Evolutionary conservation across 2,888 invertebrate genomes (phyloP).

Genomic region (Abrostola triplasia): DNA sequence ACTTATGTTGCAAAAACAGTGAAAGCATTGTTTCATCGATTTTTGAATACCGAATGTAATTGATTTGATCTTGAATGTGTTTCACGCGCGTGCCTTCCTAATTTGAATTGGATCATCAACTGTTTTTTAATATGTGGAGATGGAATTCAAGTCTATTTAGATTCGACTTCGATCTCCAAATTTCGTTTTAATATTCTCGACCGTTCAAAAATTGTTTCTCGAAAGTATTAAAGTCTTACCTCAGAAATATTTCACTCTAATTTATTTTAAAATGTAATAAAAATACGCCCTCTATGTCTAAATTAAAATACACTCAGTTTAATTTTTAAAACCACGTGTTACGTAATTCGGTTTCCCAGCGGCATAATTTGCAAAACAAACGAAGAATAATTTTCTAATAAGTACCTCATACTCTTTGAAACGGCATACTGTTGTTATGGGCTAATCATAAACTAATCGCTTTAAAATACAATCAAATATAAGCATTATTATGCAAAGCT

Average conservation of each 20-base stretch:
- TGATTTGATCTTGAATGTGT: neutral
- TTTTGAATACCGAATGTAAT: constrained; percentile 2
- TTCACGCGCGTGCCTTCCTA: neutral
- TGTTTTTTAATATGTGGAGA: neutral
- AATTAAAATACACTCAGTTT: too few species aligned
- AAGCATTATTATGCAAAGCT: constrained; percentile 75
- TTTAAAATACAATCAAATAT: constrained; percentile 70
- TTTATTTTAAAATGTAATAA: too few species aligned
- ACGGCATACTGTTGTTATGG: constrained; percentile 58
- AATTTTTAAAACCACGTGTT: constrained; percentile 23
- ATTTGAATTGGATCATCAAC: neutral
- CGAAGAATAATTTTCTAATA: constrained; percentile 32
- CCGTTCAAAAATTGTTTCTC: too few species aligned
- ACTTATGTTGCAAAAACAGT: constrained; percentile 25
- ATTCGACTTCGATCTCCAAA: too few species aligned
- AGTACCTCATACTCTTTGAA: constrained; percentile 29
- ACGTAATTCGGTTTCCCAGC: constrained; percentile 16
- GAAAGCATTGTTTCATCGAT: constrained; percentile 30
- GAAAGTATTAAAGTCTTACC: too few species aligned
- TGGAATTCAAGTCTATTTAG: too few species aligned
- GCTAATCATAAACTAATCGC: constrained; percentile 74
- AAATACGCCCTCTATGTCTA: too few species aligned
- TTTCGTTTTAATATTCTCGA: too few species aligned
- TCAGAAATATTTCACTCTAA: too few species aligned
- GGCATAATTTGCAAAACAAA: constrained; percentile 52